Conservation (phyloP, 2,797 vertebrate genomes). For the Menidia menidia region DNA sequence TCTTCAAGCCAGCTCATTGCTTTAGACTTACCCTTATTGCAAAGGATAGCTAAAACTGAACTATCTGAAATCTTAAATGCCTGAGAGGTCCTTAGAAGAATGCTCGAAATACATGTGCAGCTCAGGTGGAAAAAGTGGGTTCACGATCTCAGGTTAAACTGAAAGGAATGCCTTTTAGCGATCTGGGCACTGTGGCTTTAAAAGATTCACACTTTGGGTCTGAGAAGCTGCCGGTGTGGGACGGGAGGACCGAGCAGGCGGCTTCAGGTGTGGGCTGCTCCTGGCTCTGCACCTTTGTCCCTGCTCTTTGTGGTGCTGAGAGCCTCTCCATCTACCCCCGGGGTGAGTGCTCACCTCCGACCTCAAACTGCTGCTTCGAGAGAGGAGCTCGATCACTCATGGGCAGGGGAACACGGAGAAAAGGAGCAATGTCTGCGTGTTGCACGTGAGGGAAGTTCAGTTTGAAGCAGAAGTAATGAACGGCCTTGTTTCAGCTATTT, state of each 20-base stretch:
- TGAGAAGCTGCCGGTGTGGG: constrained; percentile 58
- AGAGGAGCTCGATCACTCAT: constrained; percentile 58
- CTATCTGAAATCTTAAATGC: constrained; percentile 39
- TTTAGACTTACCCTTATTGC: constrained; percentile 61
- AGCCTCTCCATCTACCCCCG: constrained; percentile 68
- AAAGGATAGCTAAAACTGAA: constrained; percentile 37
- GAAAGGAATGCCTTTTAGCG: constrained; percentile 49
- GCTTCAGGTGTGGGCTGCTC: constrained; percentile 65
- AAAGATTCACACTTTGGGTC: constrained; percentile 56
- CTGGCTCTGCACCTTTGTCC: constrained; percentile 64
- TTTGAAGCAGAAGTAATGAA: constrained; percentile 53
- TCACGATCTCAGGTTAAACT: constrained; percentile 51
- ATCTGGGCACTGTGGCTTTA: constrained; percentile 42
- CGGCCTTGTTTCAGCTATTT: constrained; percentile 28
- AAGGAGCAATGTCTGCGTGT: constrained; percentile 40
- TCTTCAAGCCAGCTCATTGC: constrained; percentile 36
- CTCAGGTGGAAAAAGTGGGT: constrained; percentile 48
- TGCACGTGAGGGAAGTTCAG: constrained; percentile 30
- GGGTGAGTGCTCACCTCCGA: constrained; percentile 71
- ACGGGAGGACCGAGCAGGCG: constrained; percentile 39
- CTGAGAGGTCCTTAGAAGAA: constrained; percentile 30
- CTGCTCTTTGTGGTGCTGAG: constrained; percentile 71
- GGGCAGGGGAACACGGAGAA: constrained; percentile 64
- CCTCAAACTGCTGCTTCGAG: constrained; percentile 63
- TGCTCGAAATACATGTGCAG: not conserved